Evolutionary conservation across 2,113 vertebrate species (phyloP), one percentile per base, ranked within the genome.

Genomic region (Microtus pennsylvanicus): DNA sequence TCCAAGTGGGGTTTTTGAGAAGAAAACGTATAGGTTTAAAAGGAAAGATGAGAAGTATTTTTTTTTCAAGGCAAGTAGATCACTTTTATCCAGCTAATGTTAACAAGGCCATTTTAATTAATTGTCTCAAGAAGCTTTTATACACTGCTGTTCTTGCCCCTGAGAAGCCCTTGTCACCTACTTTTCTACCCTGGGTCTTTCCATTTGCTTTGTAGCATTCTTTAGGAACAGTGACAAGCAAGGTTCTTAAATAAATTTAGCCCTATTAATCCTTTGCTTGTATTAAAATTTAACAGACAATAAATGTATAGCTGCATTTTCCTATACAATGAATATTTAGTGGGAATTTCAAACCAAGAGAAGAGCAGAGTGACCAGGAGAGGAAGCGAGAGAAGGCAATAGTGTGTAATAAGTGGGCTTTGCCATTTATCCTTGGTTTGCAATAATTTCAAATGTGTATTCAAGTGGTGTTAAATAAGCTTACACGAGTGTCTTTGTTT

Each of bases 261-360:
- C 88, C 78, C 87, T 50, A 90, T 88, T 92, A 58, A 42, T 87
- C 17, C 72, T 93, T 90, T 93, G 33, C 21, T 88, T 83, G 2
- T 58, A 87, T 90, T 77, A 89, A 76, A 90, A 38, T 77, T 87
- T 42, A 67, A 28, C 28, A 85, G 91, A 93, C 72, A 52, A 45
- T 74, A 63, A 85, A 76, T 82, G 42, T 7, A 28, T 95, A 69
- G n/a, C 52, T 81, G 4, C 28, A 47, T 75, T 93, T 88, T 21
- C 14, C 24, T 81, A 67, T 33, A 13, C 69, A 80, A 55, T 91
- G 11, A 61, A 22, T 65, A 86, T 83, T 67, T 94, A 28, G 0
- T 70, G 38, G 16, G 7, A 38, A 75, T 82, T 95, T 10, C 47
- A 86, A 72, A 52, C 52, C 89, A 77, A 72, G 6, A 75, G 1